phyloP scores from a whole-genome alignment of 2,888 invertebrate genomes.

The Prosopocoilus inquinatus region DNA sequence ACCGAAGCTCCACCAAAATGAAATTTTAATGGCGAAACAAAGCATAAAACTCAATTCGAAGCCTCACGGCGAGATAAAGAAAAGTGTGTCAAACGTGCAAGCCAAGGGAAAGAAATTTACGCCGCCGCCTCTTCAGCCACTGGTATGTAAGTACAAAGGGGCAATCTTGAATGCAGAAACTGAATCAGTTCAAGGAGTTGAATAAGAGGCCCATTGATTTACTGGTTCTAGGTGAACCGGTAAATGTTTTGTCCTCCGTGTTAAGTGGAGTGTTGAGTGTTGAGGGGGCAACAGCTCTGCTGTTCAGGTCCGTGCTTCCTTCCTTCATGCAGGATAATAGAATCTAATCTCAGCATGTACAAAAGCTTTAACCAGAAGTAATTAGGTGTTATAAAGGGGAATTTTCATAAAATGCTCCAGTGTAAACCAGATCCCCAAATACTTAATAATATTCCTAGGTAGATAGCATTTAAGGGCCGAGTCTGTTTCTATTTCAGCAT shows the following conservation, averaged over 20 bases:
- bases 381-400: too few species aligned
- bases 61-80: background rate
- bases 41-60: background rate
- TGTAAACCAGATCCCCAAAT: too few species aligned
- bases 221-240: conserved; percentile 25
- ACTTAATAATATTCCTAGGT: too few species aligned
- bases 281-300: background rate
- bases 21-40: background rate
- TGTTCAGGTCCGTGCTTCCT: background rate
- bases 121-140: background rate
- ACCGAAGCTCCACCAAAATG: background rate
- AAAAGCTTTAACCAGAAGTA: too few species aligned
- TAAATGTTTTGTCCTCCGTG: conserved; percentile 27
- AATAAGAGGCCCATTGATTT: conserved; percentile 22
- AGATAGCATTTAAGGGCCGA: too few species aligned
- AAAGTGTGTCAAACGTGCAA: background rate
- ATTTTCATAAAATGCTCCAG: too few species aligned
- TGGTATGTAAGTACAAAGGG: conserved; percentile 6
- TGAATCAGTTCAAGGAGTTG: conserved; percentile 7
- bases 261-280: conserved; percentile 22
- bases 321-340: too few species aligned
- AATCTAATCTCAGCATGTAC: too few species aligned
- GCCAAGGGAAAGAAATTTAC: background rate
- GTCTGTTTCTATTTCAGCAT: too few species aligned
- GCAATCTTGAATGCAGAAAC: conserved; percentile 10